Conservation (phyloP, 2,113 vertebrate genomes). For the Antidorcas marsupialis region DNA sequence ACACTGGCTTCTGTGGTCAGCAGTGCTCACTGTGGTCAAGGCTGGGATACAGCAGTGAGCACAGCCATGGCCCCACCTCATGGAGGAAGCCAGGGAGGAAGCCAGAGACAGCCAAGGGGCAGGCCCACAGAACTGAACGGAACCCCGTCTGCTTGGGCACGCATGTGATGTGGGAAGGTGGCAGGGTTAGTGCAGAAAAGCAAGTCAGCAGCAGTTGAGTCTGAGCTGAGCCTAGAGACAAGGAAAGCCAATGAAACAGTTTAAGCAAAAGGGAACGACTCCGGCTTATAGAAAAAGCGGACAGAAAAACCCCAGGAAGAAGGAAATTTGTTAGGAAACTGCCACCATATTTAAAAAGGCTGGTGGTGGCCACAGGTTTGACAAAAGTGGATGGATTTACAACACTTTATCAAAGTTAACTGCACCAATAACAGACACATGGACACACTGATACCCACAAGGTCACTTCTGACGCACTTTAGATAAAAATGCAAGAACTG, state of each 20-base stretch:
- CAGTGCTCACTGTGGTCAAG: not conserved
- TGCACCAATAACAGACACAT: not conserved
- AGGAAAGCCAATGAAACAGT: not conserved
- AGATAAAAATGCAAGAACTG: not conserved
- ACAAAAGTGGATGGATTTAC: not conserved
- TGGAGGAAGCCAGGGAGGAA: not conserved
- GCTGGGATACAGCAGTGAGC: not conserved
- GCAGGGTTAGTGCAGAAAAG: not conserved
- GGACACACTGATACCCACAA: not conserved
- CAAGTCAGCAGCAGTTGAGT: too few relatives aligned
- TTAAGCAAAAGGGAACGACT: not conserved
- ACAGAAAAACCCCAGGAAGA: not conserved
- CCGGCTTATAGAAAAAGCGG: not conserved
- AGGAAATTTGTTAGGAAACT: not conserved
- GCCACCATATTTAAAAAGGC: not conserved
- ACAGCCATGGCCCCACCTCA: not conserved
- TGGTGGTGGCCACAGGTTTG: not conserved
- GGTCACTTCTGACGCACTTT: not conserved
- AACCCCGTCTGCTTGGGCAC: not conserved
- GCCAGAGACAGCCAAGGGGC: not conserved
- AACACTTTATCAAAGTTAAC: not conserved
- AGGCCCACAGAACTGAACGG: not conserved
- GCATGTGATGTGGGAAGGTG: not conserved
- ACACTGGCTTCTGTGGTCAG: not conserved
- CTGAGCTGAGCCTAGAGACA: not conserved